Base-by-base conservation (phyloP, 2,113 vertebrate genomes). In the Oryzias celebensis region DNA sequence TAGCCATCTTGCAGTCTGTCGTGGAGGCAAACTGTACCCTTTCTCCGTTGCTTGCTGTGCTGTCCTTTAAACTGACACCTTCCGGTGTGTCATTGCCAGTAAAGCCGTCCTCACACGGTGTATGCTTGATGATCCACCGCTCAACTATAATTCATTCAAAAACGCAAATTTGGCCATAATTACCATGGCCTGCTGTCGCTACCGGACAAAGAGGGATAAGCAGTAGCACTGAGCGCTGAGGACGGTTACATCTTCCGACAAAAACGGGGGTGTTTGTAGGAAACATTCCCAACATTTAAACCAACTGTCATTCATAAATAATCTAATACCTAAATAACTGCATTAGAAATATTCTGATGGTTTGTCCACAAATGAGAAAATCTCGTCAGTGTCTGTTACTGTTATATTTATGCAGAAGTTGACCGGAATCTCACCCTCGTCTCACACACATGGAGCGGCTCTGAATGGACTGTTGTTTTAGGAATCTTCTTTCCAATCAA, bases 191-290 rank as follows among this genome's bases (percentile, higher is more conserved):
- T 92, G 85, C 89, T 73, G 43, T 90, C 86, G 86, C 85, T 84
- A 89, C 90, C 88, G 91, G 91, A 92, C 92, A 93, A 93, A 92
- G 92, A 92, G 88, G 86, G 89, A 89, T 90, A 75, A 86, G 80
- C 89, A 77, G 82, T 76, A 73, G 75, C 58, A 81, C 82, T 81
- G 77, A 80, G 71, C 86, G 83, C 56, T 58, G 44, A 49, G 88
- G 85, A 84, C 71, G 52, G 58, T 71, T 85, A 26, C 85, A 90
- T 71, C 17, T 82, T 16, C 1, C 0, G 43, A 14, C 26, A 14
- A 69, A 83, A 65, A 79, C 28, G 75, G 89, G 91, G 89, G 88
- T 50, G 73, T 53, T 7, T 5, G 2, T 7, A 44, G 18, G 31
- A 23, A 17, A 24, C 18, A 47, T 15, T 45, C 1, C 23, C 23